These are phyloP conservation scores for Eurosta solidaginis DNA, from an alignment of 1,140 invertebrate species.

Conservation along the genomic window DNA sequence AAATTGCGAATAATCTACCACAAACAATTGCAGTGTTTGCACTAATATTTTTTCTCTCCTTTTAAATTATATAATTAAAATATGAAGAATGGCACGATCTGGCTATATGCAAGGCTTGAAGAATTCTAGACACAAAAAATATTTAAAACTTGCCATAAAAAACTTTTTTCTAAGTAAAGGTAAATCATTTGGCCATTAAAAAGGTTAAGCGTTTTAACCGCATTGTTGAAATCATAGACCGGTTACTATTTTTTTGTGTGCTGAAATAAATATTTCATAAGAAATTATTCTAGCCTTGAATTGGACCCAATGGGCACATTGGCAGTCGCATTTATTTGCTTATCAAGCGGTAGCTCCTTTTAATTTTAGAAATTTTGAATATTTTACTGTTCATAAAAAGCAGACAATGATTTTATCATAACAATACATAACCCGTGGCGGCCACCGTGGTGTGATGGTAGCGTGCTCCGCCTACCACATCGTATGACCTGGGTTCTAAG, in stretches of 20 bases:
- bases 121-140: too few relatives aligned
- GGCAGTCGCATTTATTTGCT: neutral
- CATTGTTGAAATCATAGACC: neutral
- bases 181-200: neutral
- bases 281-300: neutral
- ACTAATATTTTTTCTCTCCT: neutral
- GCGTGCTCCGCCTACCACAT: too few relatives aligned
- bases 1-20: neutral
- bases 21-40: neutral
- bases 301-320: neutral
- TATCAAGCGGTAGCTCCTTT: too few relatives aligned
- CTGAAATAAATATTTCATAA: neutral
- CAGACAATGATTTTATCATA: too few relatives aligned
- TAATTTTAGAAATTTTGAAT: too few relatives aligned
- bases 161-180: neutral
- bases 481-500: too few relatives aligned
- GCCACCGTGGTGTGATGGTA: too few relatives aligned
- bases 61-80: slow-evolving; percentile 12
- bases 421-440: too few relatives aligned
- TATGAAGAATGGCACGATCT: neutral
- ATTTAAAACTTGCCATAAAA: too few relatives aligned
- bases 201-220: neutral
- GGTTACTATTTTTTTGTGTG: neutral
- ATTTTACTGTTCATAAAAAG: too few relatives aligned
- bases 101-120: neutral